These are phyloP conservation scores for Alentia gelatinosa DNA, from an alignment of 2,888 invertebrate species.

Conservation along the genomic window DNA sequence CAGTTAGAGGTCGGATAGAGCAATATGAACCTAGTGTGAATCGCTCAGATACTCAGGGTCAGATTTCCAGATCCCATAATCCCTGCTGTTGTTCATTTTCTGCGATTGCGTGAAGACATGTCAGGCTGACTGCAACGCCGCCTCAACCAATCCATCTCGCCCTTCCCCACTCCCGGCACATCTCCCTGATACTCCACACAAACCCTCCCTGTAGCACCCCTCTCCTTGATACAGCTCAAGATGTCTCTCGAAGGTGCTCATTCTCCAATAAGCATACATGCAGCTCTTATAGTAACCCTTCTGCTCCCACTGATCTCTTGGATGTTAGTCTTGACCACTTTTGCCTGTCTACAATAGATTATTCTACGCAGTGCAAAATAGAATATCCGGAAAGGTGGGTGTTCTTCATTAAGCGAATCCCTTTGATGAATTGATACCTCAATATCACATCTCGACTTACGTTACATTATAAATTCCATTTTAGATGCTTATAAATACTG, in stretches of 20 bases:
- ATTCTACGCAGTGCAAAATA: no score
- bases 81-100: conserved; percentile 15
- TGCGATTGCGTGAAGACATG: neutral
- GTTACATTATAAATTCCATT: no score
- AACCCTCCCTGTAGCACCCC: no score
- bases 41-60: neutral
- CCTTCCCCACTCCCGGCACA: neutral
- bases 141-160: neutral
- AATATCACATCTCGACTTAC: no score
- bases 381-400: no score
- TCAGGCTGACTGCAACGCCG: neutral
- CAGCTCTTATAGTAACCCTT: neutral
- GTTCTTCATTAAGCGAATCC: no score
- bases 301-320: neutral
- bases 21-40: neutral
- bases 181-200: no score
- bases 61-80: neutral
- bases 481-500: no score
- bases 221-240: neutral
- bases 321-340: neutral
- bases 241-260: neutral
- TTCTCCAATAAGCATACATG: neutral
- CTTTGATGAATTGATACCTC: no score
- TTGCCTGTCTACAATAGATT: no score
- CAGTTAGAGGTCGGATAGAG: neutral